phyloP scores from a whole-genome alignment of 2,888 invertebrate species.

The Mycalesis mineus region DNA sequence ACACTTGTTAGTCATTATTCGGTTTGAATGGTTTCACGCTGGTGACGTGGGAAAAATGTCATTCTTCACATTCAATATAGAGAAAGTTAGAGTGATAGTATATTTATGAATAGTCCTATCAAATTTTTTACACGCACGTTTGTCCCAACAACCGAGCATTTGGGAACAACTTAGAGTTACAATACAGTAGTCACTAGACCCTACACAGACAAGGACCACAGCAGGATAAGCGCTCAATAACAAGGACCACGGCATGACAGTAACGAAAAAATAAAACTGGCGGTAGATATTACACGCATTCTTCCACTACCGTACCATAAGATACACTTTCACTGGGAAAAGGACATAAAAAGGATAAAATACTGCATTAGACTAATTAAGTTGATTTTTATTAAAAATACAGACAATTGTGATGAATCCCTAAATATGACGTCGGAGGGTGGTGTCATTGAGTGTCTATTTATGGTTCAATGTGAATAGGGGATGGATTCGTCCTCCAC shows the following conservation, averaged over 20 bases:
- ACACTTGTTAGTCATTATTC: not conserved
- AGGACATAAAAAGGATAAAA: no score
- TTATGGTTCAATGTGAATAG: conserved; percentile 4
- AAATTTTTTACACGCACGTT: not conserved
- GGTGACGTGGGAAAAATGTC: no score
- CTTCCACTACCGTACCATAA: no score
- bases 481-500: not conserved
- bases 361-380: no score
- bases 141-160: not conserved
- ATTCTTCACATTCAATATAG: no score
- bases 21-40: not conserved
- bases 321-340: no score
- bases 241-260: no score
- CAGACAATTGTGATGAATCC: not conserved
- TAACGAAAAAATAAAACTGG: no score
- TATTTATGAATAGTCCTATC: no score
- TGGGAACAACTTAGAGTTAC: not conserved
- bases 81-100: no score
- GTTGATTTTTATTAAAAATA: not conserved
- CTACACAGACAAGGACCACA: not conserved
- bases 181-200: not conserved
- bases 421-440: conserved; percentile 19
- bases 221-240: not conserved
- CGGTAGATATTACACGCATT: no score
- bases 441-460: conserved; percentile 11